Evolutionary conservation across 2,113 vertebrate genomes (phyloP), one percentile per base, ranked within the genome.

Genomic region (Chaetodon auriga): DNA sequence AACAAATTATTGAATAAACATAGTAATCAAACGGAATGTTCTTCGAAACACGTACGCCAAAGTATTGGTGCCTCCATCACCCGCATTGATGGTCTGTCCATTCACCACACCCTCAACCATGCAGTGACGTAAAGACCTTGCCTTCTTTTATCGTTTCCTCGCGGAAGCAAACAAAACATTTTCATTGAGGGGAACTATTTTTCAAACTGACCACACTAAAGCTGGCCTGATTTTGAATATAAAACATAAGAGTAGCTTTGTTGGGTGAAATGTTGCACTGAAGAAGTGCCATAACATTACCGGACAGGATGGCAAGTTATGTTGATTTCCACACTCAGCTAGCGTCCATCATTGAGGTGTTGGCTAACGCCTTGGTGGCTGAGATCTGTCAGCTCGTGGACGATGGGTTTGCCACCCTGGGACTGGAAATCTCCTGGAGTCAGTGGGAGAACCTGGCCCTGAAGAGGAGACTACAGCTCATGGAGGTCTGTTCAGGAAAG

Each of bases 301-400:
- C 7, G 18, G 49, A 1, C 68, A 70, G 36, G 11, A 89, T 89
- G 80, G 68, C 55, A 53, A 77, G 16, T 9, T 69, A 2, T n/a
- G 53, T 48, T 11, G 65, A 64, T 12, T 68, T 88, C 53, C 87
- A 84, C 61, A 14, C 51, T 14, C 84, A 89, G 65, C 60, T 89
- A n/a, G 84, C 78, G 0, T 86, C 87, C 63, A 75, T 86, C 68
- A 84, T 89, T 81, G 87, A 89, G 69, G 87, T 84, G 30, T n/a
- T 86, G 1, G 87, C 83, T 15, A 86, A 89, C 68, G 57, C 87
- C 18, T 76, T 83, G 38, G 84, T 87, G 55, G 78, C 82, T 11
- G 84, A 87, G 48, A 84, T 87, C 65, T 90, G 85, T 48, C 57
- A 82, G 72, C 85, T 90, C 0, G 82, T 90, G 21, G 82, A 87